These are phyloP conservation scores for Philonicus albiceps DNA, from an alignment of 2,888 invertebrate species.

Conservation along the genomic window DNA sequence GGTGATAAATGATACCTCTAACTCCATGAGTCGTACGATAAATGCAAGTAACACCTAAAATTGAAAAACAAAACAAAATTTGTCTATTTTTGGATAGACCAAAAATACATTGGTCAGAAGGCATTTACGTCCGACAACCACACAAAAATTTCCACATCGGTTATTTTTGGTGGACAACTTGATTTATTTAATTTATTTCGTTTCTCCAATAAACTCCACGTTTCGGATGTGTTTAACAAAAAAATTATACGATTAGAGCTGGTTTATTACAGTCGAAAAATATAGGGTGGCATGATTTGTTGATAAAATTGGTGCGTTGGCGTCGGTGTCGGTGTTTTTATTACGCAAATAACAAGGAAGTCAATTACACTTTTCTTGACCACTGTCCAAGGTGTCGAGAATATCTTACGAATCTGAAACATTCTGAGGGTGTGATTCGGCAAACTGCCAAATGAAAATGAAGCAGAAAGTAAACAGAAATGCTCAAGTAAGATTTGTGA, in stretches of 20 bases:
- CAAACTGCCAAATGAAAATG: background rate
- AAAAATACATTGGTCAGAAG: background rate
- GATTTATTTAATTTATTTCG: background rate
- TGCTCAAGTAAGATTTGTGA: background rate
- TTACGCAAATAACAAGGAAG: background rate
- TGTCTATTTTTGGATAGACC: background rate
- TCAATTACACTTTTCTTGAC: background rate
- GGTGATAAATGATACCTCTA: background rate
- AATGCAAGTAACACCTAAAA: background rate
- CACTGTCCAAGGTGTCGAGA: background rate
- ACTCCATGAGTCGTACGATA: background rate
- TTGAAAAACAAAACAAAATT: background rate
- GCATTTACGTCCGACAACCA: background rate
- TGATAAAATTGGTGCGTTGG: background rate
- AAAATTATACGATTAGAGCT: background rate
- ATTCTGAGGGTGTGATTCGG: background rate
- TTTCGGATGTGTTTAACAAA: background rate
- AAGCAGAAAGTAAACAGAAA: background rate
- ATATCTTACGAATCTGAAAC: background rate
- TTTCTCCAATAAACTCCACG: background rate
- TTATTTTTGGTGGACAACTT: background rate
- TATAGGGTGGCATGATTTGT: background rate
- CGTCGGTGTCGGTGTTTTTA: background rate
- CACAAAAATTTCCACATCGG: background rate
- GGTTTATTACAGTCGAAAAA: background rate